Base-by-base conservation (phyloP, 2,888 invertebrate species). In the Nomada hirtipes region DNA sequence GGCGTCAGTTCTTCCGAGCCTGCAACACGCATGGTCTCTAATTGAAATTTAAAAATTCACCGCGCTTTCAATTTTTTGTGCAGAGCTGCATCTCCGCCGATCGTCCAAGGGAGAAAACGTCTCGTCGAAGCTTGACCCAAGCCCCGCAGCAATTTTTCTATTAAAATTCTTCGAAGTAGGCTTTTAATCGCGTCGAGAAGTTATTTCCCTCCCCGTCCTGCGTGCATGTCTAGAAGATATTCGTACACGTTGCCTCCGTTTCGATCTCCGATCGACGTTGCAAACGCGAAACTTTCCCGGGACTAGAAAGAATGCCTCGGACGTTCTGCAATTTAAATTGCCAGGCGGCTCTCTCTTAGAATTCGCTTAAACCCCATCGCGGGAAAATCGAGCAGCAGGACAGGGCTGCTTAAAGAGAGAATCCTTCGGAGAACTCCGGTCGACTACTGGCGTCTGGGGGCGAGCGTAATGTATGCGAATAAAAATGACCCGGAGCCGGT, bases 1-100 rank as follows among this genome's bases (percentile, higher is more conserved):
- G 7, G 29, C 36, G 36, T 36, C 36, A 0, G 36, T 4, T 1
- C 18, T 9, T n/a, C 1, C 0, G 3, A 13, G 26, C 13, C 4
- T n/a, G 23, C 9, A 11, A 9, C 3, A 18, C 23, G 26, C 59
- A 15, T 15, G 36, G 3, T 7, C n/a, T 71, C 63, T 75, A 77
- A 85, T 77, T 57, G 67, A 70, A 85, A 80, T 77, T 77, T 72
- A 83, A 77, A 60, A 77, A 80, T 85, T 83, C 74, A 85, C 9
- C 26, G 15, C 2, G 11, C 0, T 11, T 26, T 20, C 44, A 71
- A 72, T 67, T 47, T 70, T 72, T 50, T 47, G 23, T 2, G 15
- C 4, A 13, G 20, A 15, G 1, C 55, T 18, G n/a, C 63, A 60
- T n/a, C 29, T 52, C 11, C 2, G 20, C 44, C 7, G 52, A 10